These are phyloP conservation scores for Myrmophylax atrothorax DNA, from an alignment of 2,113 vertebrate genomes.

Conservation along the genomic window DNA sequence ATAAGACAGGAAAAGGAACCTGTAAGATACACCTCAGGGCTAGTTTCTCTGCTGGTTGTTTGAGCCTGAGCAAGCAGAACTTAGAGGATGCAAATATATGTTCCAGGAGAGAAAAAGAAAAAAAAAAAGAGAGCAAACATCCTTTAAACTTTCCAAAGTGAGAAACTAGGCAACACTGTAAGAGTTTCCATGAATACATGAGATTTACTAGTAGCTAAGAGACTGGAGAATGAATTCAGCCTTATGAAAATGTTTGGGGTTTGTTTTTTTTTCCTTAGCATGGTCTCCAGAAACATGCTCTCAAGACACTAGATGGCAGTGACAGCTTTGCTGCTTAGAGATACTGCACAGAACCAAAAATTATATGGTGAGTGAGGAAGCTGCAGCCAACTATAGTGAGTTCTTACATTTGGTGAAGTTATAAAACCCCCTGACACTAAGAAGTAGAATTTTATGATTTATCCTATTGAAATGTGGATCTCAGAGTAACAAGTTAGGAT, in stretches of 20 bases:
- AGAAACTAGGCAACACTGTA: not conserved
- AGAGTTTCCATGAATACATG: not conserved
- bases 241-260: accelerated
- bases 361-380: accelerated
- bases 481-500: not conserved
- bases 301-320: constrained; percentile 55
- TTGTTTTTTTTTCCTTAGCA: not conserved
- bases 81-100: not conserved
- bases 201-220: not conserved
- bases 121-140: not conserved
- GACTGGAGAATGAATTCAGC: not conserved
- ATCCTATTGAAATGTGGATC: not conserved
- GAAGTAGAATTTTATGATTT: not conserved
- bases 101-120: not conserved
- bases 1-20: not conserved
- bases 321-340: not conserved
- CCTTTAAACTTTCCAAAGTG: not conserved
- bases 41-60: not conserved
- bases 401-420: not conserved
- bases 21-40: not conserved
- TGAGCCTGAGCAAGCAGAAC: not conserved
- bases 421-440: accelerated
- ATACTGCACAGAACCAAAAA: not conserved
- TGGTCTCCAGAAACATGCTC: not conserved
- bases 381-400: not conserved